Evolutionary conservation across 2,113 vertebrate genomes (phyloP), one percentile per base, ranked within the genome.

Genomic region (Megaleporinus macrocephalus): DNA sequence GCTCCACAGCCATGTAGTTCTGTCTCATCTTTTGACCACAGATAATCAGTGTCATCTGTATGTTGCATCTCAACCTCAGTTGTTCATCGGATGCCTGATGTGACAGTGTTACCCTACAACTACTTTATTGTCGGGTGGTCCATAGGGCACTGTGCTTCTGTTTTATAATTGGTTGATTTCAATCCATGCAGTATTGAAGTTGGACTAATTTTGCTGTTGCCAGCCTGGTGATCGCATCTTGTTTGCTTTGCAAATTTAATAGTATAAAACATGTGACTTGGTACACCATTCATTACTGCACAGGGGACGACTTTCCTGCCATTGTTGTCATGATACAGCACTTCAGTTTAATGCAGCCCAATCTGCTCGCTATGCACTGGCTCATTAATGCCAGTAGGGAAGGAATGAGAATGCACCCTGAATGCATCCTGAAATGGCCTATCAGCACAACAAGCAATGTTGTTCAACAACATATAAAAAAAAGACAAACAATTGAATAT

Each of bases 1-100:
- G 75, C 36, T 55, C 30, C 29, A 30, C 61, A 12, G 16, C 10
- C 62, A 44, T 26, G 75, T 79, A 70, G 82, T 79, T 63, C 47
- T 79, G 74, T 70, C 80, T 78, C 30, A 73, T 65, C 65, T 26
- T 24, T 18, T 82, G 76, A 82, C 84, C 80, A 82, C 82, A 69
- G 68, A 69, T 75, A 82, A 36, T 82, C 75, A 36, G 70, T 53
- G 70, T 73, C 80, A 57, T 71, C 84, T 69, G 75, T 33, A 41
- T 71, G 22, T 73, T 71, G 36, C 76, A 79, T 62, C 76, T 20
- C 65, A 78, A 53, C 76, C 80, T 78, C 79, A 49, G 73, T 81
- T 77, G 76, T 77, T 81, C 62, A 62, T 10, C 24, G n/a, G 0
- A 55, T 57, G 55, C 30, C 47, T 27, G 55, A 62, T 77, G 27